phyloP scores from a whole-genome alignment of 2,888 invertebrate genomes.

The Andrena dorsata region DNA sequence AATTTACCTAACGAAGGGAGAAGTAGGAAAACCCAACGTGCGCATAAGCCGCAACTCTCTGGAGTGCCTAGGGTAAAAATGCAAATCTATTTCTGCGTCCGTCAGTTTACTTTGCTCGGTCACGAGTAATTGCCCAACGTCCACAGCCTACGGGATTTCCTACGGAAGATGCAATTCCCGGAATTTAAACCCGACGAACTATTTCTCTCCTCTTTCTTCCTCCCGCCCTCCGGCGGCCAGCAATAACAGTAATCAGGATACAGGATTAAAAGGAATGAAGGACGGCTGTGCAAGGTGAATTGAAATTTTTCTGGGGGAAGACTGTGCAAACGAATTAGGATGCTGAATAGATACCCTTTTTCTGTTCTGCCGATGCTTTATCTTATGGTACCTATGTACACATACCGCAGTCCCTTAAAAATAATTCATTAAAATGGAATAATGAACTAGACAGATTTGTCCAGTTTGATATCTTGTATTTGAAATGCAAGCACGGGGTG shows the following conservation, averaged over 20 bases:
- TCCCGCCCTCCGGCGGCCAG: conserved; percentile 15
- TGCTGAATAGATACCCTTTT: conserved; percentile 10
- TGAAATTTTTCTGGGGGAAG: conserved; percentile 40
- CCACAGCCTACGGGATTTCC: conserved; percentile 65
- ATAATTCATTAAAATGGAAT: not conserved
- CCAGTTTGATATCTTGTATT: not conserved
- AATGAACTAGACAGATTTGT: not conserved
- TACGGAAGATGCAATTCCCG: conserved; percentile 62
- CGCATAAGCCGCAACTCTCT: conserved; percentile 48
- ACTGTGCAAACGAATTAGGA: conserved; percentile 31
- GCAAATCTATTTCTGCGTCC: conserved; percentile 66
- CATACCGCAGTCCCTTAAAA: not conserved
- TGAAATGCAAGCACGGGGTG: not conserved
- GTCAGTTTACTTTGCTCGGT: conserved; percentile 64
- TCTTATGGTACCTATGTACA: conserved; percentile 4
- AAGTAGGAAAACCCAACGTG: conserved; percentile 50
- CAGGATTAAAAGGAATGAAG: conserved; percentile 58
- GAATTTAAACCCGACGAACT: conserved; percentile 64
- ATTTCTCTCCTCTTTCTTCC: conserved; percentile 38
- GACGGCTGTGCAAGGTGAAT: conserved; percentile 39
- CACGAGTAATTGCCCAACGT: conserved; percentile 67
- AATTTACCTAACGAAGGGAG: conserved; percentile 56
- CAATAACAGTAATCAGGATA: conserved; percentile 65
- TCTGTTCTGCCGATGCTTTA: conserved; percentile 11
- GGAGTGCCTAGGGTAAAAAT: conserved; percentile 55